Evolutionary conservation across 2,113 vertebrate species (phyloP), one percentile per base, ranked within the genome.

Genomic region (Speoplatyrhinus poulsoni): DNA sequence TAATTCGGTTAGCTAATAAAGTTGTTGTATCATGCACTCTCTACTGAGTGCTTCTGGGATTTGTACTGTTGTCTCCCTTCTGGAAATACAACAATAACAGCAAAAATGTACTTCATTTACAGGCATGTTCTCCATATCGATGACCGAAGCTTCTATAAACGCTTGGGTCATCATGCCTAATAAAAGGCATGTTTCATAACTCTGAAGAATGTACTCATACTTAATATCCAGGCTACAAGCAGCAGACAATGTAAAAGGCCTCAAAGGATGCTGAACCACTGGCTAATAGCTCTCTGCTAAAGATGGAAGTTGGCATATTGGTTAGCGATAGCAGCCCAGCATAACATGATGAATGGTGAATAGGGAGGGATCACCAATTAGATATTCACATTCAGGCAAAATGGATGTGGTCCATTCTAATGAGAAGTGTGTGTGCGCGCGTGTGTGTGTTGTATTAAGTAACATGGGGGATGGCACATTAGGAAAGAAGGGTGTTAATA

Each of bases 301-400:
- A 66, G 77, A 80, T 76, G 73, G 78, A 81, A 81, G 70, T 62
- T 53, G 54, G 77, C 85, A 80, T 82, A 87, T 83, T 82, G 77
- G 79, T 82, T 77, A 75, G 63, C 81, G 84, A 83, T 83, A 86
- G 88, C 81, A 83, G 81, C 79, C 83, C 84, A 79, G 82, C 85
- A 85, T 63, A 74, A 72, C 81, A 81, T 90, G 86, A 92, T 85
- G 80, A 87, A 90, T 89, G 78, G 79, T 81, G 72, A 83, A 86
- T 80, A 79, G 73, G 69, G 76, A 62, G 67, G 71, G 65, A 26
- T 76, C 74, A 65, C 81, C 82, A 90, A 92, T 90, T 91, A 88
- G 82, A 90, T 88, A 87, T 90, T 91, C 79, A 86, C 84, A 82
- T 70, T 80, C 76, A 73, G 75, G 86, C 78, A 85, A 85, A 87